A percentile compares a stretch with the other conserved stretches of the same genome.
phyloP scores from a whole-genome alignment of 2,113 vertebrate species.

The Etia nguti region DNA sequence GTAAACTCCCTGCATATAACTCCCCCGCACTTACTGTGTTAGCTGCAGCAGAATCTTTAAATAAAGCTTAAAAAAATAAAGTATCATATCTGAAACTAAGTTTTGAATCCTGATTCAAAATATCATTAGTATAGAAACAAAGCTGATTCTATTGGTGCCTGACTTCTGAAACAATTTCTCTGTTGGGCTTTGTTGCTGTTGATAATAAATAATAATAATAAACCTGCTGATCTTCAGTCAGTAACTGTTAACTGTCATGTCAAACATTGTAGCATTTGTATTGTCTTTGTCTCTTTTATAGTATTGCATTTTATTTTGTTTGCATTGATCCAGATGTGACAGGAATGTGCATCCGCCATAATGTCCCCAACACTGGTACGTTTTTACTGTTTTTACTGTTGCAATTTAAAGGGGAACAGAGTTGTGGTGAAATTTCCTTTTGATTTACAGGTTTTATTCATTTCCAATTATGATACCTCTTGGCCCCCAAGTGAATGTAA shows the following conservation, averaged over 20 bases:
- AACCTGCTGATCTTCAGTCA: too few species aligned
- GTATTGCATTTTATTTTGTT: background rate
- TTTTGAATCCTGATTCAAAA: background rate
- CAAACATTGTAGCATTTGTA: background rate
- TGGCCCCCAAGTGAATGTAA: background rate
- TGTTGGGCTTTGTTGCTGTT: background rate
- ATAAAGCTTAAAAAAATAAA: background rate
- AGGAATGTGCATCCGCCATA: background rate
- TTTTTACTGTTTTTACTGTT: background rate
- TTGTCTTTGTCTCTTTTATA: background rate
- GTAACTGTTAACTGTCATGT: background rate
- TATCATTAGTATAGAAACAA: too few species aligned
- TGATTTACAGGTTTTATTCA: background rate
- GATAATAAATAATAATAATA: background rate
- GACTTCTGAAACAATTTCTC: background rate
- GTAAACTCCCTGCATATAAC: background rate
- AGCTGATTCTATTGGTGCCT: background rate
- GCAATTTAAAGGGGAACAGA: background rate
- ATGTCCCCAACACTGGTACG: background rate
- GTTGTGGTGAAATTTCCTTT: background rate
- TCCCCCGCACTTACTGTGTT: background rate
- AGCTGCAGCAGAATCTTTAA: background rate
- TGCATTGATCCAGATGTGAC: background rate
- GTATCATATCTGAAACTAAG: background rate
- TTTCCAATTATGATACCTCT: background rate